Base-by-base conservation (phyloP, 2,888 invertebrate species). In the Zhengitettix transpicula region DNA sequence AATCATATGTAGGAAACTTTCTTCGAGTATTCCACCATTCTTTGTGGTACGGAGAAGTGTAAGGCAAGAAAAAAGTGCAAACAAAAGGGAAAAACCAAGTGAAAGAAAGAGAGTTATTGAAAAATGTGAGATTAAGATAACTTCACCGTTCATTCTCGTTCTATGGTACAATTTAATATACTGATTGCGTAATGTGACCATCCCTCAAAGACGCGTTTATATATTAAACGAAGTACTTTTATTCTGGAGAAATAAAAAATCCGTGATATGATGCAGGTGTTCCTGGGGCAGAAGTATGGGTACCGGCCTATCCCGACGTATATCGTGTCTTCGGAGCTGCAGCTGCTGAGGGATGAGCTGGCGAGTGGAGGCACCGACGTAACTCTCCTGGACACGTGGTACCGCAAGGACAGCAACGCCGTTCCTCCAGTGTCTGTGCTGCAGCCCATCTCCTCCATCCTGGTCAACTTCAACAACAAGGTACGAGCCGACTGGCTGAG, bases 391-490 rank as follows among this genome's bases (percentile, higher is more conserved):
- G 94, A 96, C 71, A 85, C 85, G 7, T 97, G 97, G 97, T 98
- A 97, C 73, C 87, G 91, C 69, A 92, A 93, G 73, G 98, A 98
- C 71, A 87, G 89, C 62, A 98, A 98, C 71, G 91, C 95, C 0
- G 96, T 97, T 0, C 98, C 98, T 0, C 89, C 95, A 0, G 87
- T 94, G 14, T 95, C 92, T 9, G 90, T 97, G 14, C 76, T 98
- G 40, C 97, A 98, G 70, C 97, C 97, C 0, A 98, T 98, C 68
- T 97, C 96, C 12, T 95, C 96, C 8, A 96, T 98, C 69, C 77
- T 97, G 52, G 86, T 94, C 63, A 97, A 98, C 74, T 98, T 97
- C 70, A 97, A 97, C 71, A 98, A 98, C 69, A 98, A 98, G 82
- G 94, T 91, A 70, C 68, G 65, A n/a, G 44, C 47, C 15, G 15